Evolutionary conservation across 2,888 invertebrate genomes (phyloP).

Genomic region (Drosophila cyrtoloma): DNA sequence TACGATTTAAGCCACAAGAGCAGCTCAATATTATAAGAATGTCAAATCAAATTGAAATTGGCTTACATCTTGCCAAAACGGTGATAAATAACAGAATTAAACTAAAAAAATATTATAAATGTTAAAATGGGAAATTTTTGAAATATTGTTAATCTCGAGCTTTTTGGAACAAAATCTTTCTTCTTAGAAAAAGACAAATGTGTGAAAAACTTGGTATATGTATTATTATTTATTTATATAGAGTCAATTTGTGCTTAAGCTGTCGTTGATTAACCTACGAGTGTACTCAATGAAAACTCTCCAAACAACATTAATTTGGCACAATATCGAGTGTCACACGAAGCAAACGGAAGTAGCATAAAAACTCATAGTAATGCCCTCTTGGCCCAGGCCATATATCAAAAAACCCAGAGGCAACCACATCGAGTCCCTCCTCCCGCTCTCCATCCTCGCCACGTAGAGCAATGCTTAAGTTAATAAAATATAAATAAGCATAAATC

Average conservation of each 20-base stretch:
- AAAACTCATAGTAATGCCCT: slow-evolving; percentile 22
- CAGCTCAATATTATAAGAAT: background rate
- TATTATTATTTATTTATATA: background rate
- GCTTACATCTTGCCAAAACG: background rate
- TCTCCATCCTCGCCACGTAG: background rate
- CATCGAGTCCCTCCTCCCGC: slow-evolving; percentile 3
- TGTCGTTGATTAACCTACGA: background rate
- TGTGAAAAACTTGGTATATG: background rate
- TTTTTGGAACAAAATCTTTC: no score
- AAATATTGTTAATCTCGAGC: no score
- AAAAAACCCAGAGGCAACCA: slow-evolving; percentile 40
- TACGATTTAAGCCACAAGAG: background rate
- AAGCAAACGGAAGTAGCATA: slow-evolving; percentile 25
- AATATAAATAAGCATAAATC: slow-evolving; percentile 80
- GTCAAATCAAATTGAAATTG: background rate
- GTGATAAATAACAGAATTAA: background rate
- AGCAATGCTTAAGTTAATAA: slow-evolving; percentile 65
- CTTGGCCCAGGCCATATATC: slow-evolving; percentile 51
- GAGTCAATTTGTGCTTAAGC: background rate
- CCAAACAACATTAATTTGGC: background rate
- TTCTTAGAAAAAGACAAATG: background rate
- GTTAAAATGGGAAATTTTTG: no score
- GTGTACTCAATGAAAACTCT: background rate
- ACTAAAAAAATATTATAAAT: background rate
- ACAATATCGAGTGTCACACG: slow-evolving; percentile 5